A percentile compares a stretch with the other conserved stretches of the same genome.
These are phyloP conservation scores for Borostomias antarcticus DNA, from an alignment of 2,797 vertebrate genomes.

Conservation along the genomic window DNA sequence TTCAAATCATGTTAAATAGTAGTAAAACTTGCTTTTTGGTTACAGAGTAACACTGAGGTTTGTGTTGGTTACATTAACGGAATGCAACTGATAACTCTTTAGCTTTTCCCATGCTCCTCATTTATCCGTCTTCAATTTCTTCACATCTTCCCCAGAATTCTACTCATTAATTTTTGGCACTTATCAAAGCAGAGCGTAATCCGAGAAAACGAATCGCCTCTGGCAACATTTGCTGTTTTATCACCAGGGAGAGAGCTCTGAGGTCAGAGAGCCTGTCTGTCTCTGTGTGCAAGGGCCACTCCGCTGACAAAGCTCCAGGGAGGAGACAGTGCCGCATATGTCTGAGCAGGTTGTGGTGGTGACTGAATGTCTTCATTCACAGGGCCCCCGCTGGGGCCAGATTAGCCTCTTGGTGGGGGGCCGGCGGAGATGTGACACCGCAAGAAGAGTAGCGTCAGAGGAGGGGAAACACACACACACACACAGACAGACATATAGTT, in stretches of 20 bases:
- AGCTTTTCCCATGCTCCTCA: too few relatives aligned
- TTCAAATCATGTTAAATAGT: too few relatives aligned
- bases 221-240: background rate
- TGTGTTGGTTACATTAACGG: too few relatives aligned
- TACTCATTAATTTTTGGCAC: background rate
- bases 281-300: background rate
- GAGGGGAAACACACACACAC: constrained; percentile 64
- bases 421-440: constrained; percentile 44
- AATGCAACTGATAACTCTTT: too few relatives aligned
- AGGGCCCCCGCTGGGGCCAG: constrained; percentile 52
- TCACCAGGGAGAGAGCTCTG: background rate
- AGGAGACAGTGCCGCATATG: constrained; percentile 48
- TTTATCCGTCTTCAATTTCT: too few relatives aligned
- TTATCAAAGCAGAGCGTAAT: background rate
- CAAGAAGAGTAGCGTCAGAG: constrained; percentile 69
- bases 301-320: constrained; percentile 15
- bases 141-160: too few relatives aligned
- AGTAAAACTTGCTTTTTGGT: too few relatives aligned
- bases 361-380: constrained; percentile 44
- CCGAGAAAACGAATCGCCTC: background rate
- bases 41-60: too few relatives aligned
- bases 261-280: background rate
- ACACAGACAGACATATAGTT: constrained; percentile 71
- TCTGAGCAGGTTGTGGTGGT: constrained; percentile 42
- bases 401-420: constrained; percentile 18